Evolutionary conservation across 2,797 vertebrate genomes (phyloP).

Genomic region (Novumbra hubbsi): DNA sequence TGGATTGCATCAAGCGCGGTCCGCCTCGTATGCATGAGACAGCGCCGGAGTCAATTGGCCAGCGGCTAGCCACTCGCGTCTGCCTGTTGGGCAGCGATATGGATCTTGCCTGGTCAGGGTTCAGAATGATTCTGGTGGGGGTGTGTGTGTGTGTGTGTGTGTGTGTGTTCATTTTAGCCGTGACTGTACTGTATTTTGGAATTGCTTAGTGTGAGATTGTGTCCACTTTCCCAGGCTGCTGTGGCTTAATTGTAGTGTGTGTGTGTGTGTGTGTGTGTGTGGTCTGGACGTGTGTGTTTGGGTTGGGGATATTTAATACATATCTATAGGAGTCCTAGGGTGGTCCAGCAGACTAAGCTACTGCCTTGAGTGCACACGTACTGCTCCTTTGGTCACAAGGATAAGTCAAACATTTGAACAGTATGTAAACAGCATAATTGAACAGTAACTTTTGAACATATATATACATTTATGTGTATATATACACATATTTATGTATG

Average conservation of each 20-base stretch:
- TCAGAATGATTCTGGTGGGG: conserved; percentile 3
- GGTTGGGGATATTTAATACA: background rate
- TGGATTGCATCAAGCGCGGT: conserved; percentile 61
- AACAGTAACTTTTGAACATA: too few relatives aligned
- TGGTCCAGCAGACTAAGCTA: too few relatives aligned
- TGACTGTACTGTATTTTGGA: background rate
- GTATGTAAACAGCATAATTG: too few relatives aligned
- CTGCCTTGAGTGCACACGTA: too few relatives aligned
- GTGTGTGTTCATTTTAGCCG: background rate
- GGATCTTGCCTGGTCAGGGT: conserved; percentile 36
- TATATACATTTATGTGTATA: background rate
- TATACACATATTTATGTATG: conserved; percentile 29
- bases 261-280: background rate
- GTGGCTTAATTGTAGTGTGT: background rate
- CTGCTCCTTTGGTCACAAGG: too few relatives aligned
- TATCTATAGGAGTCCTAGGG: background rate
- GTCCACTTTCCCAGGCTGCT: background rate
- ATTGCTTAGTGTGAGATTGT: background rate
- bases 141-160: background rate
- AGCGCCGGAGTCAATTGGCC: conserved; percentile 57
- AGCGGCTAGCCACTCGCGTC: conserved; percentile 56
- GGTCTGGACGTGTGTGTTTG: background rate
- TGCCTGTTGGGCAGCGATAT: conserved; percentile 45
- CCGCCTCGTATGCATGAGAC: conserved; percentile 47
- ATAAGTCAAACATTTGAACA: too few relatives aligned